These are phyloP conservation scores for Anniella stebbinsi DNA, from an alignment of 2,797 vertebrate genomes.

Conservation along the genomic window DNA sequence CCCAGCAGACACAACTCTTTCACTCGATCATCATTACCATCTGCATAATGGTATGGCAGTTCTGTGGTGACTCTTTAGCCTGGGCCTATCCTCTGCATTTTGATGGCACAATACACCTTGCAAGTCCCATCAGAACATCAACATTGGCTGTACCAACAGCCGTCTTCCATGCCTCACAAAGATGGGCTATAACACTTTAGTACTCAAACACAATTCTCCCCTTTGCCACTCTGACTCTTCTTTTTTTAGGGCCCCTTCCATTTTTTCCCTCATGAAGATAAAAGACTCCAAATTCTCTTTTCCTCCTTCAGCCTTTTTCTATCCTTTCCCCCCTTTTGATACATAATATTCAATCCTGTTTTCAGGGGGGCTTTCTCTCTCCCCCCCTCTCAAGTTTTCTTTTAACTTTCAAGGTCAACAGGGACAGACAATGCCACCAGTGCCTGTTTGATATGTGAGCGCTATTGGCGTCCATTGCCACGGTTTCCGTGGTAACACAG, in stretches of 20 bases:
- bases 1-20: slow-evolving; percentile 1
- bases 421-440: slow-evolving; percentile 97
- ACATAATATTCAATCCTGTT: slow-evolving; percentile 83
- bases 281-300: slow-evolving; percentile 82
- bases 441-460: slow-evolving; percentile 92
- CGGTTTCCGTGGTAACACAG: slow-evolving; percentile 97
- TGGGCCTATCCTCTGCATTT: slow-evolving; percentile 55
- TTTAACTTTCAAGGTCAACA: slow-evolving; percentile 98
- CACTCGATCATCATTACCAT: not conserved
- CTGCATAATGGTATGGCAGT: slow-evolving; percentile 26
- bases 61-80: slow-evolving; percentile 42
- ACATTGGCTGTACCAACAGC: slow-evolving; percentile 12
- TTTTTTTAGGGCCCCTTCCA: slow-evolving; percentile 60
- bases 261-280: slow-evolving; percentile 52
- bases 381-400: slow-evolving; percentile 81
- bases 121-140: slow-evolving; percentile 48
- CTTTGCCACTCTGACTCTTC: slow-evolving; percentile 80
- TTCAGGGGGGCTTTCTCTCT: slow-evolving; percentile 52
- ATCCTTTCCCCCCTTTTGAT: slow-evolving; percentile 72
- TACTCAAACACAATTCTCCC: slow-evolving; percentile 81
- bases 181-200: slow-evolving; percentile 59
- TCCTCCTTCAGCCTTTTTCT: not conserved
- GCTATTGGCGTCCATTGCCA: slow-evolving; percentile 90
- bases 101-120: slow-evolving; percentile 71
- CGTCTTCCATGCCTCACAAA: not conserved